These are phyloP conservation scores for Tuberolachnus salignus DNA, from an alignment of 2,888 invertebrate genomes.

Conservation along the genomic window DNA sequence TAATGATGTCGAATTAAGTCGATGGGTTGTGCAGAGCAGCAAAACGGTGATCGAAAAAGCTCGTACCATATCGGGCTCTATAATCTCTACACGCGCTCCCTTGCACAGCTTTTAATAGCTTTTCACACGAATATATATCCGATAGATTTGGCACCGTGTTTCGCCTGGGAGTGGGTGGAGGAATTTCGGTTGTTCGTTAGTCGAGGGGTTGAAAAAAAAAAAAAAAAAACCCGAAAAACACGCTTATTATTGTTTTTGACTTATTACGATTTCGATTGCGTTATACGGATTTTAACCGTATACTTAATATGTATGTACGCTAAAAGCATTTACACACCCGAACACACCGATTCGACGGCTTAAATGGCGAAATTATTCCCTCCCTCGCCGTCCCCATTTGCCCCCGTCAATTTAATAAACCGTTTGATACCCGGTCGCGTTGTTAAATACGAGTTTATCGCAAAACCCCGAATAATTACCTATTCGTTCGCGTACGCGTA, in stretches of 20 bases:
- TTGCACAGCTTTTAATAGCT: constrained; percentile 35
- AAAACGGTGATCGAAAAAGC: constrained; percentile 32
- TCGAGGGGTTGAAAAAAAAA: no score
- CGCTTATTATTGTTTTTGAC: constrained; percentile 18
- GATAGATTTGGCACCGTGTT: constrained; percentile 37
- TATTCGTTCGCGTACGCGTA: background rate
- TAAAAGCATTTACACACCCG: no score
- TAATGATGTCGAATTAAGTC: constrained; percentile 45
- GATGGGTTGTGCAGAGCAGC: constrained; percentile 1
- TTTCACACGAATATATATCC: constrained; percentile 46
- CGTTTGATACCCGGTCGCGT: no score
- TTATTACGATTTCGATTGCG: background rate
- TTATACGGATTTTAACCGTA: background rate
- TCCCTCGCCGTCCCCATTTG: no score
- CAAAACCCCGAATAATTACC: no score
- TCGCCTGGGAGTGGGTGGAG: constrained; percentile 21
- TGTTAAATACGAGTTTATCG: no score
- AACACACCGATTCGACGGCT: no score
- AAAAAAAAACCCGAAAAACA: no score
- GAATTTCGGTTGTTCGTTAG: background rate
- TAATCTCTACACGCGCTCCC: constrained; percentile 34
- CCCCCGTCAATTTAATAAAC: no score
- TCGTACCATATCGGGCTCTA: constrained; percentile 31
- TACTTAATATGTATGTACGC: no score
- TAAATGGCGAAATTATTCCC: no score